These are phyloP conservation scores for Protaetia brevitarsis DNA, from an alignment of 1,140 invertebrate genomes.

Conservation along the genomic window DNA sequence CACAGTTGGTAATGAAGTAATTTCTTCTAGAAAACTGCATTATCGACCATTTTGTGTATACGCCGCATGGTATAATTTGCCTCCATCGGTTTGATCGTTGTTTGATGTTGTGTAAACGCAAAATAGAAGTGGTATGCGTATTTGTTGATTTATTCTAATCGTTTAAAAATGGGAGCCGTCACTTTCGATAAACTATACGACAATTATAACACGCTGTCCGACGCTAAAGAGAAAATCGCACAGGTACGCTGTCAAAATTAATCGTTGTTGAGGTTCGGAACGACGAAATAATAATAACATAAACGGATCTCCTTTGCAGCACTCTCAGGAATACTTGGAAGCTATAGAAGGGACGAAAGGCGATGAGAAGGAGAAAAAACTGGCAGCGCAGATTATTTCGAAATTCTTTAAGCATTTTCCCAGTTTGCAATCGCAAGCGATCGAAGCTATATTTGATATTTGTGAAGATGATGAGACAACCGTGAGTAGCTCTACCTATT, in stretches of 20 bases:
- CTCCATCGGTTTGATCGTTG: constrained; percentile 2
- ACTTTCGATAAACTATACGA: constrained; percentile 82
- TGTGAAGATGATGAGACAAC: constrained; percentile 93
- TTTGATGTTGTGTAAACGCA: neutral
- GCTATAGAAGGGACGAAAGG: constrained; percentile 85
- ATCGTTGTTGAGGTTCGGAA: neutral
- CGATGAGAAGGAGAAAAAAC: constrained; percentile 81
- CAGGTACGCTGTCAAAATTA: constrained; percentile 62
- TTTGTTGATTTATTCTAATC: neutral
- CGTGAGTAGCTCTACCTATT: too few relatives aligned
- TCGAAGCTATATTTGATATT: constrained; percentile 89
- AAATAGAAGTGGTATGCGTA: neutral
- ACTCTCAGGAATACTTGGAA: constrained; percentile 83
- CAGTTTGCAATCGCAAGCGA: constrained; percentile 74
- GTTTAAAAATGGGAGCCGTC: constrained; percentile 17
- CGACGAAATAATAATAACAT: too few relatives aligned
- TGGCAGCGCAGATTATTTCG: constrained; percentile 93
- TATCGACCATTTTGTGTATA: neutral
- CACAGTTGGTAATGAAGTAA: neutral
- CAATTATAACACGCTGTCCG: constrained; percentile 84
- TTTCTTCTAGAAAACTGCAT: neutral
- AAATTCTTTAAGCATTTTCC: constrained; percentile 94
- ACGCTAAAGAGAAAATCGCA: constrained; percentile 86
- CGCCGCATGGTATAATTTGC: neutral
- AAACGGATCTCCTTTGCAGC: too few relatives aligned